phyloP scores from a whole-genome alignment of 2,888 invertebrate genomes.

The Galerucella pusilla region DNA sequence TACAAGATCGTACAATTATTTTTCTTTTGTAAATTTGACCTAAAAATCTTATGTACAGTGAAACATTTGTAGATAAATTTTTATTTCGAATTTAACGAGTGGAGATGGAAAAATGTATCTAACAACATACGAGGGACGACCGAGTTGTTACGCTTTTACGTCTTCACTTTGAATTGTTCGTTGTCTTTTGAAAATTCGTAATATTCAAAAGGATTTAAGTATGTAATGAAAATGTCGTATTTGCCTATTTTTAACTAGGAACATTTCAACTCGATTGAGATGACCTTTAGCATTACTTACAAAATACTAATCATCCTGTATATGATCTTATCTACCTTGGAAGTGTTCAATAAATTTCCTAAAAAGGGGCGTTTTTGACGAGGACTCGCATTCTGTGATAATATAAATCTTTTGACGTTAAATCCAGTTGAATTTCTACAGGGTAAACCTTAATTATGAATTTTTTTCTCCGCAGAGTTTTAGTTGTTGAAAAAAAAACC shows the following conservation, averaged over 20 bases:
- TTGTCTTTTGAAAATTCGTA: not conserved
- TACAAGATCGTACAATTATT: not conserved
- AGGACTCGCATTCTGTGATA: constrained; percentile 25
- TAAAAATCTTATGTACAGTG: not conserved
- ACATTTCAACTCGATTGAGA: not conserved
- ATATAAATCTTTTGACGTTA: constrained; percentile 8
- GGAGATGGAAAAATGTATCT: too few relatives aligned
- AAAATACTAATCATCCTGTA: not conserved
- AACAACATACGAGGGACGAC: too few relatives aligned
- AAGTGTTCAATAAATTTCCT: constrained; percentile 17
- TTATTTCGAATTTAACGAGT: too few relatives aligned
- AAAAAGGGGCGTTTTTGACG: not conserved
- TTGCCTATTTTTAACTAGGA: not conserved
- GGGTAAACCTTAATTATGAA: not conserved
- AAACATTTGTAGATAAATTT: not conserved
- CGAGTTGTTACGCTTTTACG: too few relatives aligned
- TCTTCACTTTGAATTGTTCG: not conserved
- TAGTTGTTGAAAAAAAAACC: not conserved
- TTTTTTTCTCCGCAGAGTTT: too few relatives aligned
- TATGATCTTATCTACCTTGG: constrained; percentile 12
- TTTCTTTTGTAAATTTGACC: not conserved
- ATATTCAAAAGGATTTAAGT: not conserved
- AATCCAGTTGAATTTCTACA: not conserved
- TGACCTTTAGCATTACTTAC: not conserved
- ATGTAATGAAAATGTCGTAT: not conserved